phyloP scores from a whole-genome alignment of 92 coral and sea anemone genomes.

The Umimayanthus kanabou region DNA sequence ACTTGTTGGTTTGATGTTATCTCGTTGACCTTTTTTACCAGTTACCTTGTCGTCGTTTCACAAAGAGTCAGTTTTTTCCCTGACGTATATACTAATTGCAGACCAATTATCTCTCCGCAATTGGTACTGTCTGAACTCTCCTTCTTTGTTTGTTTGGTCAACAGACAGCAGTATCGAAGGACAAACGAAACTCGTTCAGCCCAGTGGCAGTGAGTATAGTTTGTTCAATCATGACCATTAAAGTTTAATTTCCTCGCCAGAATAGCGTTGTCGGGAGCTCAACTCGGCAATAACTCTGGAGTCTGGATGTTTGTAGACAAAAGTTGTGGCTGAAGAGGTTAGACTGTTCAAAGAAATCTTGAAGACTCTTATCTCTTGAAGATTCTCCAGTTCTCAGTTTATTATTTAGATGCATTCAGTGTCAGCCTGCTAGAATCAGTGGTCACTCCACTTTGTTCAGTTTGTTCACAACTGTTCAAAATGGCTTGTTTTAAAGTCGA shows the following conservation, averaged over 20 bases:
- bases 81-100: background rate
- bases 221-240: background rate
- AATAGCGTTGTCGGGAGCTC: background rate
- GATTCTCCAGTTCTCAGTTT: background rate
- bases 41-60: no score
- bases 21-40: no score
- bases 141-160: background rate
- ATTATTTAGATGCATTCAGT: background rate
- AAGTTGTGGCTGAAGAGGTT: background rate
- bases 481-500: background rate
- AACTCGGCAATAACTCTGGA: background rate
- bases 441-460: no score
- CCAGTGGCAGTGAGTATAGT: background rate
- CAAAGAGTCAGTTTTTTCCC: background rate
- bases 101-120: background rate
- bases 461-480: background rate
- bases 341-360: background rate
- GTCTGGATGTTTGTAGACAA: background rate
- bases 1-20: background rate
- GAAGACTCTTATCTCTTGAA: background rate
- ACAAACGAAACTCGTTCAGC: background rate
- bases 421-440: background rate
- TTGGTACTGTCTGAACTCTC: background rate
- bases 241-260: no score
- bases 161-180: background rate